Base-by-base conservation (phyloP, 2,888 invertebrate species). In the Apodemia mormo region DNA sequence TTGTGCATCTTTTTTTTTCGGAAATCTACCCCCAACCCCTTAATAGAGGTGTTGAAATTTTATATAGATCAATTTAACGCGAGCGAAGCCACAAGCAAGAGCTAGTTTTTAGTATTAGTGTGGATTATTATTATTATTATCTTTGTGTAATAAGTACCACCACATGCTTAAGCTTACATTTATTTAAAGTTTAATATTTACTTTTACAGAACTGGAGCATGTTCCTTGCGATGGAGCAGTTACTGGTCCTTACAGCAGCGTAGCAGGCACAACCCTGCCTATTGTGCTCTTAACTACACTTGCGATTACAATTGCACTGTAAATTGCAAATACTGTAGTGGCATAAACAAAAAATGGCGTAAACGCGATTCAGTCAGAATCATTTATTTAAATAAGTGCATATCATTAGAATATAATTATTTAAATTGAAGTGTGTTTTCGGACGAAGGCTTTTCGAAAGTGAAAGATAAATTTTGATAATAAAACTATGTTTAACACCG, bases 151-250 rank as follows among this genome's bases (percentile, higher is more conserved):
- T 40, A 40, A 40, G 7, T 1, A 8, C 40, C 8, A 40, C 40
- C 40, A 40, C 40, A 40, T 40, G 40, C 8, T 40, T 7, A 8
- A 40, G 40, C 8, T 40, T 40, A 45, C 12, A 12, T 56, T 56
- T 56, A 29, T 56, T 29, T 29, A 3, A 56, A 29, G 9, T 30
- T 58, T 30, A 12, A 1, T 4, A 5, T 14, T 14, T 14, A 14
- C 49, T 67, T 70, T 88, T 89, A 70, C 87, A 93, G 93, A 91
- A 82, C 73, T 93, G 80, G 92, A 92, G 75, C 90, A 87, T 68
- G 90, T 88, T 10, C 93, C 93, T 4, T 94, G 94, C 72, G 93
- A 94, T 69, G 89, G 93, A 5, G 94, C 93, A 2, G 93, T 93
- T 4, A 93, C 93, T 0, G 93, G 93, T 0, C 93, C 92, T 0